Evolutionary conservation across 1,140 invertebrate species (phyloP).

Genomic region (Cydia amplana): DNA sequence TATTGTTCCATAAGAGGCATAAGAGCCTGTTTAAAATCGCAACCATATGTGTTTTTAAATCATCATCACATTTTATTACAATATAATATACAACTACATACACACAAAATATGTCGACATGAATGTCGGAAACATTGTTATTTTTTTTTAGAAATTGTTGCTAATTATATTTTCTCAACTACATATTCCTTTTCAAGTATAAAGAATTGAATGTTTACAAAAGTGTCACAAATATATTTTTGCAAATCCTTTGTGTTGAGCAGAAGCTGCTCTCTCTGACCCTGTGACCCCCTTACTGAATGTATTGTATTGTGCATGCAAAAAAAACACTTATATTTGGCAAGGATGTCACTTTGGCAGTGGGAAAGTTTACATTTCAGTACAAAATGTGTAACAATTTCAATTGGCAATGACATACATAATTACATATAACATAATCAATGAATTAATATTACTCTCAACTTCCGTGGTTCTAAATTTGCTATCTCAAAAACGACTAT

Average conservation of each 20-base stretch:
- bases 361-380: neutral
- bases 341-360: neutral
- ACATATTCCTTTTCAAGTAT: neutral
- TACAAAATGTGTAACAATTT: neutral
- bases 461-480: too few relatives aligned
- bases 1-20: too few relatives aligned
- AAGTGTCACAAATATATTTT: slow-evolving; percentile 27
- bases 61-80: too few relatives aligned
- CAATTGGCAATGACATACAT: neutral
- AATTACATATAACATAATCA: too few relatives aligned
- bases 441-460: too few relatives aligned
- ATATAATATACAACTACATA: too few relatives aligned
- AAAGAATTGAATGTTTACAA: slow-evolving; percentile 5
- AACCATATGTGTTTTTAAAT: too few relatives aligned
- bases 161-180: neutral
- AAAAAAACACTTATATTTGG: slow-evolving; percentile 19
- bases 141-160: neutral
- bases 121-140: too few relatives aligned
- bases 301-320: slow-evolving; percentile 22
- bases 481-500: too few relatives aligned
- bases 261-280: slow-evolving; percentile 28
- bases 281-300: slow-evolving; percentile 21
- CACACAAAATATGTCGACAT: too few relatives aligned
- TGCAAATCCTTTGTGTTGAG: slow-evolving; percentile 4
- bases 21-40: too few relatives aligned